Evolutionary conservation across 92 coral and sea anemone genomes (phyloP).

Genomic region (Muricea muricata): DNA sequence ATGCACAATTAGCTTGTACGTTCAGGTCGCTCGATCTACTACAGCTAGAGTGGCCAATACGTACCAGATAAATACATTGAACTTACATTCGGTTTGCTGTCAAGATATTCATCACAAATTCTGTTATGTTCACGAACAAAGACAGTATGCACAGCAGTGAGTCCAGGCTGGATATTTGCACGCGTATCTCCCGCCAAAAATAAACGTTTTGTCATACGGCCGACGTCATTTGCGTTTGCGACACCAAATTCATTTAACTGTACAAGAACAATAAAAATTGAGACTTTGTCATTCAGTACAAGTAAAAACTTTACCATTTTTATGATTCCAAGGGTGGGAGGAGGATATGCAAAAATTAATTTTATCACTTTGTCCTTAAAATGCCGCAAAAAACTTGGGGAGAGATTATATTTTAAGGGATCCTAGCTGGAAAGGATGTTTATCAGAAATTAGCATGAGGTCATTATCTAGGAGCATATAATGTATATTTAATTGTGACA

Average conservation of each 20-base stretch:
- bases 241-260: constrained; percentile 81
- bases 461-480: no score
- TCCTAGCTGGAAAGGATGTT: neutral
- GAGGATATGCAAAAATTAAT: no score
- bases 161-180: constrained; percentile 88
- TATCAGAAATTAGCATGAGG: no score
- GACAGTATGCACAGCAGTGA: constrained; percentile 78
- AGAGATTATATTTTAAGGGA: no score
- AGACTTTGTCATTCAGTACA: no score
- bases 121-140: constrained; percentile 89
- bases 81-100: constrained; percentile 60
- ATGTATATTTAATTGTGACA: no score
- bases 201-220: constrained; percentile 78
- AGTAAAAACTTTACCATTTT: no score
- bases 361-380: no score
- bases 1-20: no score
- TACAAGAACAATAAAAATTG: neutral
- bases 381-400: no score
- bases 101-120: constrained; percentile 75
- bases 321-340: no score
- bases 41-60: neutral
- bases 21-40: no score
- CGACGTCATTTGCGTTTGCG: constrained; percentile 80
- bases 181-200: constrained; percentile 88
- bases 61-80: neutral